A percentile compares a stretch with the other conserved stretches of the same genome.
Conservation (phyloP, 2,797 vertebrate genomes). For the Geotrypetes seraphini region DNA sequence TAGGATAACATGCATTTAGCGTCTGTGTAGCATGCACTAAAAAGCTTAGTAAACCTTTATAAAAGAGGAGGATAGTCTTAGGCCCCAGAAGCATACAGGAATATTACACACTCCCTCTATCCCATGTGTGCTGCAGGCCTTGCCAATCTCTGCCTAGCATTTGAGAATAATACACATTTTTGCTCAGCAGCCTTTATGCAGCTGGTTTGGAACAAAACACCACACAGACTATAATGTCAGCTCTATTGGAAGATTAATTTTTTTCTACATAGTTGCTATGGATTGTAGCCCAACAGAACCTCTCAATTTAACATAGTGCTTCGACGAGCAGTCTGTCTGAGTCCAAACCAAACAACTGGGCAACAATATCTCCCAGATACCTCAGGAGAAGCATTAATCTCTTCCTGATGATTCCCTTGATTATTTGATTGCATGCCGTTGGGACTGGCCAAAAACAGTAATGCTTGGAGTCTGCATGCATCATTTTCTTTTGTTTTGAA, state of each 20-base stretch:
- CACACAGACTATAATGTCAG: not conserved
- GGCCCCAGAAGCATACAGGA: too few species aligned
- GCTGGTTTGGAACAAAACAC: too few species aligned
- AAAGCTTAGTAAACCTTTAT: too few species aligned
- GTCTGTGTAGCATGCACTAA: too few species aligned
- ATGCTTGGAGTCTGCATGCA: not conserved
- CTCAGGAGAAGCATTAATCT: conserved; percentile 52
- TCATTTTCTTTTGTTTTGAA: conserved; percentile 2
- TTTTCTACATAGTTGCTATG: conserved; percentile 5
- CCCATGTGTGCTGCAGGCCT: too few species aligned
- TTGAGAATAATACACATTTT: too few species aligned
- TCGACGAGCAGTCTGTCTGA: conserved; percentile 3
- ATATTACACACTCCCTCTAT: too few species aligned
- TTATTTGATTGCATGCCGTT: conserved; percentile 51
- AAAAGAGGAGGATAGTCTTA: too few species aligned
- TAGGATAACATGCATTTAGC: too few species aligned
- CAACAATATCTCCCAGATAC: conserved; percentile 35
- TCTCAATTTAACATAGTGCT: conserved; percentile 14
- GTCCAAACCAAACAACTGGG: conserved; percentile 22
- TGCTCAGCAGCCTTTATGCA: too few species aligned
- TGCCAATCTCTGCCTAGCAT: too few species aligned
- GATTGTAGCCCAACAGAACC: not conserved
- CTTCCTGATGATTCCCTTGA: conserved; percentile 44
- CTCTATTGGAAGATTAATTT: conserved; percentile 10
- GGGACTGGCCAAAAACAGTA: conserved; percentile 13